Conservation (phyloP, 2,797 vertebrate species). For the Meda fulgida region DNA sequence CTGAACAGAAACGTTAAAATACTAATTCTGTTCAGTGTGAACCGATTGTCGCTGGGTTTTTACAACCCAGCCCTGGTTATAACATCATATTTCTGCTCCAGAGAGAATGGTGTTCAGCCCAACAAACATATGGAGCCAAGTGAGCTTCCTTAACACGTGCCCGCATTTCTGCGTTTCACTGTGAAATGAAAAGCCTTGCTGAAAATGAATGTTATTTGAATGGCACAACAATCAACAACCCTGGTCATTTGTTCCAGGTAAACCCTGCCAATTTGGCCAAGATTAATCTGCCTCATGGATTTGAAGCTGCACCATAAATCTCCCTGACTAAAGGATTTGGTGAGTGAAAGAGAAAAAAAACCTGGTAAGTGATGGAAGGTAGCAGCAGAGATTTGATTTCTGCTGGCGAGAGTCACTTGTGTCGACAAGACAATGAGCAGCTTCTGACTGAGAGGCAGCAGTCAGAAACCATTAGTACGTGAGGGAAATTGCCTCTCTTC, state of each 20-base stretch:
- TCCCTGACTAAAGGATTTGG: conserved; percentile 17
- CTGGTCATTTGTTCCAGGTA: conserved; percentile 10
- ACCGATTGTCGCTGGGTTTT: too few relatives aligned
- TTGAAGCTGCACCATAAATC: not conserved
- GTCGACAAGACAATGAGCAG: conserved; percentile 30
- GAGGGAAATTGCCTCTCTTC: conserved; percentile 17
- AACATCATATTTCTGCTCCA: not conserved
- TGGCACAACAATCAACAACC: not conserved
- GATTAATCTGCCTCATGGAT: not conserved
- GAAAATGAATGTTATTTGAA: not conserved
- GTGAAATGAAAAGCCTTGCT: not conserved
- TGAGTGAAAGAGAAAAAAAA: not conserved
- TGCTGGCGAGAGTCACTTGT: not conserved
- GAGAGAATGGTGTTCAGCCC: not conserved
- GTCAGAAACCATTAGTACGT: conserved; percentile 28
- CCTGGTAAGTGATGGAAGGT: conserved; percentile 27
- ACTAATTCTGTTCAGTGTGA: too few relatives aligned
- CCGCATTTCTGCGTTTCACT: not conserved
- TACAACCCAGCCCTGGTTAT: too few relatives aligned
- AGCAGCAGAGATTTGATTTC: conserved; percentile 25
- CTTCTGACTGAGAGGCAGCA: not conserved
- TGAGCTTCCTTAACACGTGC: not conserved
- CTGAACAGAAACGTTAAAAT: too few relatives aligned
- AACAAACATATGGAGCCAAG: not conserved
- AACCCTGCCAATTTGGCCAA: not conserved